These are phyloP conservation scores for Andrena flavipes DNA, from an alignment of 2,888 invertebrate genomes.

Conservation along the genomic window DNA sequence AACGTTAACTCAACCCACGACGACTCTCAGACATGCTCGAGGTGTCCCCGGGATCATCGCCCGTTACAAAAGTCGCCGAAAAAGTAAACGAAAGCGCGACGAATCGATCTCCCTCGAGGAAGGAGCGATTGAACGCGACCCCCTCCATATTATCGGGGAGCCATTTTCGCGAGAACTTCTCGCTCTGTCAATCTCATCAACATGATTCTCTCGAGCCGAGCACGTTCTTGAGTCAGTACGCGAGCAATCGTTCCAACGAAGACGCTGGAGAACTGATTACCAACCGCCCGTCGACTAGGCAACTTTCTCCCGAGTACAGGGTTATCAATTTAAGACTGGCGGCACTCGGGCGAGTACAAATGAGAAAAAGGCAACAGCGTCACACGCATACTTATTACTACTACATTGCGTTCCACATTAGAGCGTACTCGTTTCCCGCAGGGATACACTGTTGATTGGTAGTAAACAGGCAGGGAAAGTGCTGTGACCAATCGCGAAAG, in stretches of 20 bases:
- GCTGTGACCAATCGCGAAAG: no score
- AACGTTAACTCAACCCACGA: constrained; percentile 67
- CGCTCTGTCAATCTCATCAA: neutral
- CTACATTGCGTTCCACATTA: no score
- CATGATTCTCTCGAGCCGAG: neutral
- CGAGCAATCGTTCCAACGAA: constrained; percentile 23
- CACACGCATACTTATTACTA: no score
- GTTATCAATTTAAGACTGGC: no score
- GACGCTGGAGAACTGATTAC: constrained; percentile 6
- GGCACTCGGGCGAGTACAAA: no score
- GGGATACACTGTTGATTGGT: no score
- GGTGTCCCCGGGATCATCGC: neutral
- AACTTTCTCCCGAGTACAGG: neutral
- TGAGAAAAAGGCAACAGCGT: no score
- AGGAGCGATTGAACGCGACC: neutral
- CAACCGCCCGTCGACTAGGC: neutral
- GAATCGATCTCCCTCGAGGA: neutral
- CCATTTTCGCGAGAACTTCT: neutral
- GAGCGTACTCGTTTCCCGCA: no score
- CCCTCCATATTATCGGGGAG: neutral
- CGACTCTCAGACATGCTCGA: constrained; percentile 20
- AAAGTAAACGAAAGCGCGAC: no score
- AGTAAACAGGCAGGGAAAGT: no score
- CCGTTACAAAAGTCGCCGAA: neutral
- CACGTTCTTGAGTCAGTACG: constrained; percentile 10